Evolutionary conservation across 2,797 vertebrate species (phyloP), one percentile per base, ranked within the genome.

Genomic region (Hypotaenidia philippensis): DNA sequence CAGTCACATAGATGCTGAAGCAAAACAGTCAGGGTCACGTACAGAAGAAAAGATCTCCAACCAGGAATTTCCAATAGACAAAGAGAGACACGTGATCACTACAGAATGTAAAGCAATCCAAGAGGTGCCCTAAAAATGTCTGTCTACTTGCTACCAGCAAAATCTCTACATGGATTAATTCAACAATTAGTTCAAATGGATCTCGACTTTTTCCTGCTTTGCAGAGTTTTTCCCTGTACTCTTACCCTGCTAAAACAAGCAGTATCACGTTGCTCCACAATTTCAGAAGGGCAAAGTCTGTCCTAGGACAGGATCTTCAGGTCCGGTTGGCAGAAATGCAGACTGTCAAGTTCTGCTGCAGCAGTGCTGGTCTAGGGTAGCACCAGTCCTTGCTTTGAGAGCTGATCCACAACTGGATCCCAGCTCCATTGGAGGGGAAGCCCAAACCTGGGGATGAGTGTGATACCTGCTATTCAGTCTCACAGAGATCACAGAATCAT

Each of bases 11-110:
- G 36, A 45, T 45, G 50, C 49, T 91, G 44, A 97, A 89, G 79
- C 63, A 80, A 95, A 97, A 95, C 10, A 49, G 44, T 75, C 66
- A 89, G 29, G 45, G 49, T 60, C 47, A 59, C 2, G 9, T 27
- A 63, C 29, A 83, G 72, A 75, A 87, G 75, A 69, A 44, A 74
- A 79, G 44, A 45, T 75, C 26, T 85, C 38, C 77, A 65, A 36
- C 34, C 55, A 74, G 84, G 29, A 76, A 83, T 53, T 63, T 81
- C 53, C 82, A 60, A 68, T 34, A 88, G 76, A 78, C 15, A 27
- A 83, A 75, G 85, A 3, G 45, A 88, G 69, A 38, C 22, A 41
- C 0, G 1, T 10, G 14, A 83, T 66, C 32, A 34, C 50, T 63
- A 21, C 44, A 87, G 41, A 78, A 65, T 9, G 5, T 26, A 50